Evolutionary conservation across 2,888 invertebrate genomes (phyloP).

Genomic region (Chrysina gloriosa): DNA sequence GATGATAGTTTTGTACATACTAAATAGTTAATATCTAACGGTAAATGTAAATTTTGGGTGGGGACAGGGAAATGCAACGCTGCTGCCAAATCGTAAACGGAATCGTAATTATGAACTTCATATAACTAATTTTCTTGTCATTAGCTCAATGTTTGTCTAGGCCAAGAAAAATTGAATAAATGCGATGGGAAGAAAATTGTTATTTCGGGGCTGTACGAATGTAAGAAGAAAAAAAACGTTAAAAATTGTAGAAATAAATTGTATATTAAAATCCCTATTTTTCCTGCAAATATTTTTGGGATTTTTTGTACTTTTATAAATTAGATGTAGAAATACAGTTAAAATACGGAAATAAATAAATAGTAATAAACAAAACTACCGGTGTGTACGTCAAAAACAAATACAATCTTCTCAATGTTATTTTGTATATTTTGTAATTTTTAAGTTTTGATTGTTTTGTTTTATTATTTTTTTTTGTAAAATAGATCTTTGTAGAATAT

Average conservation of each 20-base stretch:
- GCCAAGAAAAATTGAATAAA: slow-evolving; percentile 18
- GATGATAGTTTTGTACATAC: slow-evolving; percentile 24
- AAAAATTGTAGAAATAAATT: slow-evolving; percentile 37
- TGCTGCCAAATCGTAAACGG: slow-evolving; percentile 10
- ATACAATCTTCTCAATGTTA: slow-evolving; percentile 42
- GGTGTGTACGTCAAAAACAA: slow-evolving; percentile 48
- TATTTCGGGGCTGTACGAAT: slow-evolving; percentile 43
- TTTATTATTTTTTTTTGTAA: slow-evolving; percentile 59
- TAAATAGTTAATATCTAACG: neutral
- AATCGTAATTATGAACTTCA: slow-evolving; percentile 5
- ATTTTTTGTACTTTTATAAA: slow-evolving; percentile 64
- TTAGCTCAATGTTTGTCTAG: slow-evolving; percentile 8
- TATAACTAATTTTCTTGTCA: slow-evolving; percentile 17
- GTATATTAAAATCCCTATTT: slow-evolving; percentile 59
- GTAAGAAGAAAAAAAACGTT: slow-evolving; percentile 40
- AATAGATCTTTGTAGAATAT: slow-evolving; percentile 56
- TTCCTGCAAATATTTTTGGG: slow-evolving; percentile 61
- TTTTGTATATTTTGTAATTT: slow-evolving; percentile 59
- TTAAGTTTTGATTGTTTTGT: slow-evolving; percentile 52
- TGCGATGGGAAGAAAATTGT: slow-evolving; percentile 28
- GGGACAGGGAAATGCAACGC: slow-evolving; percentile 2
- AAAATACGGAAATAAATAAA: slow-evolving; percentile 40
- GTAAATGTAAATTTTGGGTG: neutral
- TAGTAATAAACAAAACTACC: slow-evolving; percentile 45
- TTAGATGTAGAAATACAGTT: slow-evolving; percentile 45